phyloP scores from a whole-genome alignment of 2,888 invertebrate genomes.

The Pherbina coryleti region DNA sequence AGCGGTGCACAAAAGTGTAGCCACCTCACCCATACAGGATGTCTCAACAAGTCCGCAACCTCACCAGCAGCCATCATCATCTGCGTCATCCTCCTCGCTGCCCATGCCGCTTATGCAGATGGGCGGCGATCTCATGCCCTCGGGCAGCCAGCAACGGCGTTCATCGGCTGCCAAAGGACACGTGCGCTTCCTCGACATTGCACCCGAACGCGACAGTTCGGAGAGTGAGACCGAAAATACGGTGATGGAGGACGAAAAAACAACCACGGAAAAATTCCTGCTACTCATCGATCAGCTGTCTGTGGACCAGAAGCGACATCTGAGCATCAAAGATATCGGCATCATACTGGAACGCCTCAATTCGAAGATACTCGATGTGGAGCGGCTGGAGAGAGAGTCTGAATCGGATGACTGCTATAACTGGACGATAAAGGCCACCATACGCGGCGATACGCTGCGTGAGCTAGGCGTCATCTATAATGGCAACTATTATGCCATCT shows the following conservation, averaged over 20 bases:
- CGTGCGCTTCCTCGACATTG: slow-evolving; percentile 87
- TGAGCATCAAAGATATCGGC: slow-evolving; percentile 95
- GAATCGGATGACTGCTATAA: slow-evolving; percentile 95
- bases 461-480: slow-evolving; percentile 95
- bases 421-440: slow-evolving; percentile 97
- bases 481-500: slow-evolving; percentile 94
- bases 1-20: slow-evolving; percentile 91
- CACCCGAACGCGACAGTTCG: slow-evolving; percentile 85
- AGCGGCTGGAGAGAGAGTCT: slow-evolving; percentile 90
- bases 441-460: slow-evolving; percentile 89
- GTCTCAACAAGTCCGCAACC: slow-evolving; percentile 77
- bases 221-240: slow-evolving; percentile 95
- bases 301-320: slow-evolving; percentile 91
- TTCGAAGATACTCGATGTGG: slow-evolving; percentile 94
- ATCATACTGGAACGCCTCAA: slow-evolving; percentile 92
- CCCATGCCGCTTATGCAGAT: slow-evolving; percentile 69
- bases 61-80: slow-evolving; percentile 60
- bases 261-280: slow-evolving; percentile 86
- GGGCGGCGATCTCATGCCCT: slow-evolving; percentile 69
- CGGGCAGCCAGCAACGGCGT: slow-evolving; percentile 68
- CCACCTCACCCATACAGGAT: slow-evolving; percentile 93
- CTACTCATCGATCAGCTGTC: slow-evolving; percentile 93
- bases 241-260: slow-evolving; percentile 86
- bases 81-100: slow-evolving; percentile 53
- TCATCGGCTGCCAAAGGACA: slow-evolving; percentile 77